phyloP scores from a whole-genome alignment of 2,113 vertebrate species.

The Gracilinanus agilis region DNA sequence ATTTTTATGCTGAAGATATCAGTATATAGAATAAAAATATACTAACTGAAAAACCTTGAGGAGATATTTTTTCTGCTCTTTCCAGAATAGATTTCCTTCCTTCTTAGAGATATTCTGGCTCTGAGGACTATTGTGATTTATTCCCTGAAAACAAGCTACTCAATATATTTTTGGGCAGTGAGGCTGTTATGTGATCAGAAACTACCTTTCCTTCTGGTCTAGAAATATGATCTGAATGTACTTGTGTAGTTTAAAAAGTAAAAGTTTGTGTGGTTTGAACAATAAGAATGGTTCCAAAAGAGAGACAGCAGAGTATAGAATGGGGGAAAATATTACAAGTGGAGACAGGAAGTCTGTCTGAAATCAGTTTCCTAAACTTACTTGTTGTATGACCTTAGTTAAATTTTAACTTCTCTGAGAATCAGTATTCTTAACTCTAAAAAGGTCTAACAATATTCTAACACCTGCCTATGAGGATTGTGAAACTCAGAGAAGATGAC shows the following conservation, averaged over 20 bases:
- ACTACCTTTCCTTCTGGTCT: not conserved
- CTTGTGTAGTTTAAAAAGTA: not conserved
- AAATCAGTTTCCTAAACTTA: no score
- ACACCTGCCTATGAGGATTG: no score
- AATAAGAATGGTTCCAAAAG: no score
- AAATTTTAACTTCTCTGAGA: no score
- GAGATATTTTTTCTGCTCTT: conserved; percentile 8
- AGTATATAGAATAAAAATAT: not conserved
- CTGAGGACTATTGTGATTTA: conserved; percentile 39
- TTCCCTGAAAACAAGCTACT: not conserved
- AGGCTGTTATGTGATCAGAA: conserved; percentile 19
- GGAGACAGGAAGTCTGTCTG: no score
- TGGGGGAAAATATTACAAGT: no score
- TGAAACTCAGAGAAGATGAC: no score
- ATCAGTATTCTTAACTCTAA: no score
- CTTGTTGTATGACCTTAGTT: no score
- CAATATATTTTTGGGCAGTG: conserved; percentile 15
- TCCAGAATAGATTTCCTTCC: conserved; percentile 43
- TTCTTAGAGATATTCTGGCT: not conserved
- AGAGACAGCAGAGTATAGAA: no score
- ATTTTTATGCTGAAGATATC: not conserved
- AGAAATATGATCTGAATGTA: conserved; percentile 17
- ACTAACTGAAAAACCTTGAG: not conserved
- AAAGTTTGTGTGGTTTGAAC: not conserved
- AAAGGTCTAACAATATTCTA: no score